A percentile compares a stretch with the other conserved stretches of the same genome.
phyloP scores from a whole-genome alignment of 2,797 vertebrate species.

The Coendou prehensilis region DNA sequence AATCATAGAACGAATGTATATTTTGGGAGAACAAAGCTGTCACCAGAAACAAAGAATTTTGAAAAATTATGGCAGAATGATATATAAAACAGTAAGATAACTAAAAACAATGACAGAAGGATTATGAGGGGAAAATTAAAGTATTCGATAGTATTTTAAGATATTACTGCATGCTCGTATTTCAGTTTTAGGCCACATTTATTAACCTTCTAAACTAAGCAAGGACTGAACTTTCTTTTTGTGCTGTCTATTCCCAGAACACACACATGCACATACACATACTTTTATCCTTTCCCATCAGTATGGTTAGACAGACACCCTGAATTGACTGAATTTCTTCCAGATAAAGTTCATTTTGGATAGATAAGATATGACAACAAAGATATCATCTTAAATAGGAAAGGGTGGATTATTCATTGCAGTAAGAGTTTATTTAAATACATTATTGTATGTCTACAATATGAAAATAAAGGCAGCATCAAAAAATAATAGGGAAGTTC shows the following conservation, averaged over 20 bases:
- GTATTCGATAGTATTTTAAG: neutral
- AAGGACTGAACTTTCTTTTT: neutral
- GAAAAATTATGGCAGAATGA: neutral
- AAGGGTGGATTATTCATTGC: neutral
- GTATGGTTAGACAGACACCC: neutral
- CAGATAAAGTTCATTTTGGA: slow-evolving; percentile 12
- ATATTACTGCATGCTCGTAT: slow-evolving; percentile 11
- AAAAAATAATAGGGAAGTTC: slow-evolving; percentile 3
- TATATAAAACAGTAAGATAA: neutral
- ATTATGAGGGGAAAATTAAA: slow-evolving; percentile 44
- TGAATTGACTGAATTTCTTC: neutral
- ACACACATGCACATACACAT: accelerated
- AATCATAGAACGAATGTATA: slow-evolving; percentile 28
- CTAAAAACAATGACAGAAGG: slow-evolving; percentile 16
- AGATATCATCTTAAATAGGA: neutral
- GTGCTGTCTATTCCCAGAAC: neutral
- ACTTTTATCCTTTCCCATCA: neutral
- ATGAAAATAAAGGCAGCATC: neutral
- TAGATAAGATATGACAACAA: neutral
- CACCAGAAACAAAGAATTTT: slow-evolving; percentile 5
- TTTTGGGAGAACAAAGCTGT: slow-evolving; percentile 42
- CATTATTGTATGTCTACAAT: neutral
- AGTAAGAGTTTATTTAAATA: slow-evolving; percentile 22
- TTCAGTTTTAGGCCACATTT: slow-evolving; percentile 32
- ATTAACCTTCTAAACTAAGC: slow-evolving; percentile 23